These are phyloP conservation scores for Hypsopygia costalis DNA, from an alignment of 2,888 invertebrate genomes.

Conservation along the genomic window DNA sequence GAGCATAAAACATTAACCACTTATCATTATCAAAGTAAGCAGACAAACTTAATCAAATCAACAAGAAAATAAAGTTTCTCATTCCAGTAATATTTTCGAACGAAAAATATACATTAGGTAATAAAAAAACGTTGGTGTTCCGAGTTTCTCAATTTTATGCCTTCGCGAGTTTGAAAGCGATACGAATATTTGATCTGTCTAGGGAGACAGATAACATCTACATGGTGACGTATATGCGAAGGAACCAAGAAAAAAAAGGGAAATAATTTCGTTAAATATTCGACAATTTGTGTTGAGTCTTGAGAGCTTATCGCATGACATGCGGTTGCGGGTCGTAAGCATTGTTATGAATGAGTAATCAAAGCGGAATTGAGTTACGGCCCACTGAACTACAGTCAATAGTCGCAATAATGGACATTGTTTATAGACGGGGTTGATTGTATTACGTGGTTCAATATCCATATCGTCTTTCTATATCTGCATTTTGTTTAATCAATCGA, in stretches of 20 bases:
- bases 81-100: no score
- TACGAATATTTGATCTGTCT: conserved; percentile 61
- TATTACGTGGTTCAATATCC: no score
- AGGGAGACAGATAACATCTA: conserved; percentile 57
- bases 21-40: no score
- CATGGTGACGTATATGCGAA: conserved; percentile 62
- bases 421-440: no score
- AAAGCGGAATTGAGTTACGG: conserved; percentile 27
- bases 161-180: conserved; percentile 52
- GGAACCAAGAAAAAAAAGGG: conserved; percentile 34
- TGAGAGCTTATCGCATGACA: conserved; percentile 7
- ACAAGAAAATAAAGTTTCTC: no score
- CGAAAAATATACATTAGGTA: background rate
- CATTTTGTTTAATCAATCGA: no score
- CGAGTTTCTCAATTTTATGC: conserved; percentile 68
- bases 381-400: conserved; percentile 19
- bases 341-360: conserved; percentile 36
- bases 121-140: conserved; percentile 4
- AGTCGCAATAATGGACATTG: conserved; percentile 10
- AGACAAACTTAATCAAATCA: no score
- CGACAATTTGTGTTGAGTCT: conserved; percentile 3
- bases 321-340: conserved; percentile 11
- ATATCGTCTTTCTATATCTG: no score
- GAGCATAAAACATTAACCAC: no score
- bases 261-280: conserved; percentile 20